Percentiles rank a stretch among this genome's conserved stretches.
These are phyloP conservation scores for Tolmerus cingulatus DNA, from an alignment of 2,888 invertebrate species.

Conservation along the genomic window DNA sequence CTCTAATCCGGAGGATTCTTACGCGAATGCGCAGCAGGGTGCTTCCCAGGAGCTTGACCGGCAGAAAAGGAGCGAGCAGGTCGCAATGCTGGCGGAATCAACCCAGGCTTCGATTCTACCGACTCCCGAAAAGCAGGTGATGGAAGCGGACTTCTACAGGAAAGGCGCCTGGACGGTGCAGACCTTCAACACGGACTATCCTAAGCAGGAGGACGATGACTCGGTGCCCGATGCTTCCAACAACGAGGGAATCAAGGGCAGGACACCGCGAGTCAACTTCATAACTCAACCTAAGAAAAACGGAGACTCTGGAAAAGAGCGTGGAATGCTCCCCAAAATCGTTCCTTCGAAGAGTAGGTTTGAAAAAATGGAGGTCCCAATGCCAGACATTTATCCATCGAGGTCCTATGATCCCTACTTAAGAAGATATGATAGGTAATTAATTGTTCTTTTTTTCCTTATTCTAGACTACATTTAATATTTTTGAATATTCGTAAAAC, in stretches of 20 bases:
- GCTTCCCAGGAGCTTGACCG: conserved; percentile 47
- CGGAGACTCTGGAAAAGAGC: conserved; percentile 45
- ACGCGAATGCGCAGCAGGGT: not conserved
- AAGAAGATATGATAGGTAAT: conserved; percentile 61
- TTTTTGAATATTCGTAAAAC: too few relatives aligned
- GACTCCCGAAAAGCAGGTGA: conserved; percentile 55
- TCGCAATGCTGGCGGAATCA: not conserved
- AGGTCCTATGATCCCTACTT: conserved; percentile 61
- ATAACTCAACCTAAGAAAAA: conserved; percentile 69
- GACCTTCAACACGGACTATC: conserved; percentile 63
- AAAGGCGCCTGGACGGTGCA: conserved; percentile 70
- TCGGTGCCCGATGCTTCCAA: conserved; percentile 67
- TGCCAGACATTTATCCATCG: conserved; percentile 58
- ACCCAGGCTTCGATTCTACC: conserved; percentile 48
- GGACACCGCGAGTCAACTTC: conserved; percentile 73
- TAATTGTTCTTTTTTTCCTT: not conserved
- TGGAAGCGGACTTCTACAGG: conserved; percentile 68
- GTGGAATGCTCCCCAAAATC: conserved; percentile 51
- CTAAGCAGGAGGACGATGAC: conserved; percentile 57
- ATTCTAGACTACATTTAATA: not conserved
- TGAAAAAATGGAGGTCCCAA: conserved; percentile 50
- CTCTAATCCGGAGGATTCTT: not conserved
- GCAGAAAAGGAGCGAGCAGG: conserved; percentile 51
- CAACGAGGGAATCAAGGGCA: conserved; percentile 67
- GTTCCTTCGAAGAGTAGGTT: conserved; percentile 30